A percentile compares a stretch with the other conserved stretches of the same genome.
These are phyloP conservation scores for Athrips mouffetella DNA, from an alignment of 2,888 invertebrate genomes.

Conservation along the genomic window DNA sequence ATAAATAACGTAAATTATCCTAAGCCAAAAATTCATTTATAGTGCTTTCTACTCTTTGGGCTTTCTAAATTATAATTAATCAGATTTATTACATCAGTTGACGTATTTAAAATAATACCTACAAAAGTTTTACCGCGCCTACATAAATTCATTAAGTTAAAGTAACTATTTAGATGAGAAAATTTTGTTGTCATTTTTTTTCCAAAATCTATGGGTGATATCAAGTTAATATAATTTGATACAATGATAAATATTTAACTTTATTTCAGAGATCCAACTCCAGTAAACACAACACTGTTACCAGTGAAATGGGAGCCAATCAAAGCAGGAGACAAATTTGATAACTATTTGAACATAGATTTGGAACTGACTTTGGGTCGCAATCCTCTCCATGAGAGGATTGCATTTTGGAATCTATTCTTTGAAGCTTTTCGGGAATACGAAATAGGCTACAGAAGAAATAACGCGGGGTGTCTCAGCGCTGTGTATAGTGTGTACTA, in stretches of 20 bases:
- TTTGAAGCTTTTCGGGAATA: slow-evolving; percentile 30
- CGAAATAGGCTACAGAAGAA: slow-evolving; percentile 16
- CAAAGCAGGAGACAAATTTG: slow-evolving; percentile 23
- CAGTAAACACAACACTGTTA: slow-evolving; percentile 36
- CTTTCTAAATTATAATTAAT: not conserved
- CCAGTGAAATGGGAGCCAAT: slow-evolving; percentile 46
- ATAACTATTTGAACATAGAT: slow-evolving; percentile 38
- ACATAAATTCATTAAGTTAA: too few species aligned
- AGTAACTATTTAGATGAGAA: too few species aligned
- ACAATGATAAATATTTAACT: not conserved
- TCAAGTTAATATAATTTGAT: not conserved
- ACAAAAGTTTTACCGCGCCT: too few species aligned
- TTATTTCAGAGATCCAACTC: slow-evolving; percentile 44
- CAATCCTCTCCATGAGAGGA: slow-evolving; percentile 34
- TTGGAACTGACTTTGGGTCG: slow-evolving; percentile 31
- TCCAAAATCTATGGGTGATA: too few species aligned
- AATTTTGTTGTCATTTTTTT: too few species aligned
- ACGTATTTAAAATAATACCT: too few species aligned
- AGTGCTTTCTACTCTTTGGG: too few species aligned
- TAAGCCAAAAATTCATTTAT: too few species aligned
- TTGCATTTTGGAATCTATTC: slow-evolving; percentile 48
- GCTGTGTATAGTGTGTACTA: too few species aligned
- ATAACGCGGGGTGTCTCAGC: too few species aligned
- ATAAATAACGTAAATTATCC: too few species aligned
- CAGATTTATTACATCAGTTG: too few species aligned